These are phyloP conservation scores for Lampris incognitus DNA, from an alignment of 2,113 vertebrate genomes.

Conservation along the genomic window DNA sequence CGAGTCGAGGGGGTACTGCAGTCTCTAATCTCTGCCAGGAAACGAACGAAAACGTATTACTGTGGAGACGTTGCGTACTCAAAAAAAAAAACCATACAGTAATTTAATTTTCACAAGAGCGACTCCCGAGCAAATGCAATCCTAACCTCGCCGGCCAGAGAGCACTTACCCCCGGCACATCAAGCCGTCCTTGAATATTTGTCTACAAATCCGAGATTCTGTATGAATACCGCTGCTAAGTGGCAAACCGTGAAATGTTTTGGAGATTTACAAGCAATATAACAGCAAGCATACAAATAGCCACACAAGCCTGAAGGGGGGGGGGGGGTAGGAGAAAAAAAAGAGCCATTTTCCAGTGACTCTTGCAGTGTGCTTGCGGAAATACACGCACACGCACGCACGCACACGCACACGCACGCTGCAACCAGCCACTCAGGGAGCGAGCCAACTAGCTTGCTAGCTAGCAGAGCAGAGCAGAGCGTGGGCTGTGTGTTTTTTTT, in stretches of 20 bases:
- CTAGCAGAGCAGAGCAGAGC: conserved; percentile 68
- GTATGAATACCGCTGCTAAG: background rate
- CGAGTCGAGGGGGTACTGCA: too few relatives aligned
- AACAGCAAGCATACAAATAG: conserved; percentile 26
- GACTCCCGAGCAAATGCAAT: too few relatives aligned
- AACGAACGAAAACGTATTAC: too few relatives aligned
- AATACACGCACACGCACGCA: conserved; percentile 24
- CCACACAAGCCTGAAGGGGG: conserved; percentile 8
- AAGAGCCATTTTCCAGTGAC: conserved; percentile 21
- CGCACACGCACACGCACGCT: background rate
- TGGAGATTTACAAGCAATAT: background rate
- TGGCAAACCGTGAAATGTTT: background rate
- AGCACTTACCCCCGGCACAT: background rate
- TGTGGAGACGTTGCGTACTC: too few relatives aligned
- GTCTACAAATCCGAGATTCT: background rate
- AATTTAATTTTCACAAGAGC: too few relatives aligned
- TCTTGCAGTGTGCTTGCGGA: conserved; percentile 6
- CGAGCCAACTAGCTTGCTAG: conserved; percentile 54
- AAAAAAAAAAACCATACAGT: background rate
- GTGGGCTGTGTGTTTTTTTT: conserved; percentile 56
- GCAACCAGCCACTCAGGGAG: conserved; percentile 47
- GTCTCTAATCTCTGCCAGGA: too few relatives aligned
- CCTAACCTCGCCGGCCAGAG: background rate
- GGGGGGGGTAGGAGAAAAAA: conserved; percentile 22
- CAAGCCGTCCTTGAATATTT: background rate